Base-by-base conservation (phyloP, 2,797 vertebrate genomes). In the Rhinatrema bivittatum region DNA sequence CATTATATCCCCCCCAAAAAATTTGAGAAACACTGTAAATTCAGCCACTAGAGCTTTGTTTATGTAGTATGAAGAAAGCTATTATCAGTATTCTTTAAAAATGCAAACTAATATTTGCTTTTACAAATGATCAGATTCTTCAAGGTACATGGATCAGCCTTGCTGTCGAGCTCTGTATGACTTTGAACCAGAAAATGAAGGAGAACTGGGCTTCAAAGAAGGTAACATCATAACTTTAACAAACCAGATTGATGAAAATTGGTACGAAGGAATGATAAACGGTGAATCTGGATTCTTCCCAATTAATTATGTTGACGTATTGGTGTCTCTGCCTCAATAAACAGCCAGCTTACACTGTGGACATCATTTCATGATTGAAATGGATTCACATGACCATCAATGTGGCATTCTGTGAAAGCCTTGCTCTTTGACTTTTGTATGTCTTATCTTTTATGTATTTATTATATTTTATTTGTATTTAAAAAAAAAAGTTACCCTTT, bases 161-260 rank as follows among this genome's bases (percentile, higher is more conserved):
- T 94, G 94, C 70, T 97, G 94, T 61, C 89, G 91, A 57, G 88
- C 88, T 15, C 81, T 97, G 34, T 98, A 93, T 53, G 81, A 95
- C 76, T 98, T 96, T 40, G 91, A 95, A 51, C 90, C 94, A 1
- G 92, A 97, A 82, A 97, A 94, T 15, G 82, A 89, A 65, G 93
- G 91, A 3, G 94, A 98, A 72, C 86, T 97, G 48, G 91, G 91
- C 54, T 97, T 98, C 70, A 97, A 94, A 63, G 91, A 95, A 82
- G 91, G 92, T 3, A 88, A 94, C 79, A 46, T 97, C 84, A 95
- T 97, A 68, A 93, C 88, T 45, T 70, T 98, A 65, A 97, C 93
- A 70, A 94, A 90, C 75, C 93, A 91, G 65, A 94, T 97, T 16
- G 94, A 98, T 20, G 91, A 97, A 57, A 97, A 98, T 86, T 98